Evolutionary conservation across 1,140 invertebrate species (phyloP), one percentile per base, ranked within the genome.

Genomic region (Drosophila tani): DNA sequence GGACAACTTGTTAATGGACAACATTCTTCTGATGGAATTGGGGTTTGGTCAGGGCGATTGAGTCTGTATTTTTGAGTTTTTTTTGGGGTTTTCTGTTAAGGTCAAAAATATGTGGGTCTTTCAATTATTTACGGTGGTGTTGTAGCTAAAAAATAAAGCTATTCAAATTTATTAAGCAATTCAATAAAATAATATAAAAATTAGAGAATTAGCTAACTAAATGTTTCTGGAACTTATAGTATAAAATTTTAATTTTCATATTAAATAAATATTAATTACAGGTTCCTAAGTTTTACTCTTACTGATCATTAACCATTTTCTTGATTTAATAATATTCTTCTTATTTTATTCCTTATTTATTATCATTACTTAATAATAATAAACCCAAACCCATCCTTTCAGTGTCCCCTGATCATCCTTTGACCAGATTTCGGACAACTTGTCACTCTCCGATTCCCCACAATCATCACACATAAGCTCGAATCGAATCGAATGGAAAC

Each of bases 1-100:
- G 73, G 81, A 88, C 84, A 88, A 87, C 77, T 87, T 88, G 77
- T 88, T 84, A 88, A 87, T 78, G 73, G 84, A 68, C 63, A 71
- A 81, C 83, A 87, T 87, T 87, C 83, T 76, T 79, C 55, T 87
- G 79, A 82, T 86, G 80, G 77, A 62, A 64, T 51, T 43, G 58
- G 40, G 66, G 50, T 68, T 24, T 27, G 8, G 12, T 27, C 41
- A 17, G 5, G n/a, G 56, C 38, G 7, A 58, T 75, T 21, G 19
- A 19, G 14, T 53, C 27, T 24, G n/a, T 29, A 32, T 27, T 66
- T 58, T 58, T 21, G 50, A 14, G 41, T 8, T 12, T 27, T n/a
- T 67, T 41, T 73, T 51, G 29, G 35, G 45, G 21, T 38, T 64
- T 69, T 29, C 8, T 19, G 60, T 67, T 79, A 74, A 74, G 73